phyloP scores from a whole-genome alignment of 2,888 invertebrate species.

The Tetramorium bicarinatum region DNA sequence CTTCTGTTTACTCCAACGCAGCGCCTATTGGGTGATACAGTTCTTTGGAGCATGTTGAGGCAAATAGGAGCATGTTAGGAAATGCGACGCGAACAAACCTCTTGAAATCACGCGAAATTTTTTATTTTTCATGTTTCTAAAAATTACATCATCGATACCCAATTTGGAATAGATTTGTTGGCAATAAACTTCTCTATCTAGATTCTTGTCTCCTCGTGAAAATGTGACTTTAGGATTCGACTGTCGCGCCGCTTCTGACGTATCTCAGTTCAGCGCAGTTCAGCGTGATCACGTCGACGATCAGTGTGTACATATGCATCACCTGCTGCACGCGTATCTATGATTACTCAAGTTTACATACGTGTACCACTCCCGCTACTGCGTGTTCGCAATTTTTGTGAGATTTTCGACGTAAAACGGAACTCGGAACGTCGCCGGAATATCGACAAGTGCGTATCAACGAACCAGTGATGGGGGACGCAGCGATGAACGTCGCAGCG shows the following conservation, averaged over 20 bases:
- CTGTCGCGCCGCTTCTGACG: constrained; percentile 40
- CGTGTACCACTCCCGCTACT: constrained; percentile 68
- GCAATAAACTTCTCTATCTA: too few species aligned
- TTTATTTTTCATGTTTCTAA: too few species aligned
- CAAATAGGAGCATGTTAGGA: too few species aligned
- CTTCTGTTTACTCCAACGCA: too few species aligned
- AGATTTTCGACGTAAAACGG: constrained; percentile 45
- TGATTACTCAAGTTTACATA: constrained; percentile 77
- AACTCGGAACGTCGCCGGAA: constrained; percentile 41
- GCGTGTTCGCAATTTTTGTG: constrained; percentile 65
- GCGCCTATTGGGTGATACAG: too few species aligned
- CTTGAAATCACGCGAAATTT: too few species aligned
- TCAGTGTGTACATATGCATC: constrained; percentile 68
- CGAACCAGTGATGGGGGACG: constrained; percentile 87
- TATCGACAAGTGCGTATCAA: constrained; percentile 62
- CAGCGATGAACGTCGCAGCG: constrained; percentile 86
- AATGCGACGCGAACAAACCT: too few species aligned
- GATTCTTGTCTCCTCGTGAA: not conserved
- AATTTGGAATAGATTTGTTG: too few species aligned
- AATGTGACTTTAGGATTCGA: not conserved
- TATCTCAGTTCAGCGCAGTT: constrained; percentile 6
- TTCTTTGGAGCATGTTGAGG: too few species aligned
- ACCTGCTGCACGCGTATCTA: constrained; percentile 77
- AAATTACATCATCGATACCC: too few species aligned
- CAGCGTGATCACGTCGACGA: constrained; percentile 60